Base-by-base conservation (phyloP, 2,113 vertebrate species). In the Clupea harengus region DNA sequence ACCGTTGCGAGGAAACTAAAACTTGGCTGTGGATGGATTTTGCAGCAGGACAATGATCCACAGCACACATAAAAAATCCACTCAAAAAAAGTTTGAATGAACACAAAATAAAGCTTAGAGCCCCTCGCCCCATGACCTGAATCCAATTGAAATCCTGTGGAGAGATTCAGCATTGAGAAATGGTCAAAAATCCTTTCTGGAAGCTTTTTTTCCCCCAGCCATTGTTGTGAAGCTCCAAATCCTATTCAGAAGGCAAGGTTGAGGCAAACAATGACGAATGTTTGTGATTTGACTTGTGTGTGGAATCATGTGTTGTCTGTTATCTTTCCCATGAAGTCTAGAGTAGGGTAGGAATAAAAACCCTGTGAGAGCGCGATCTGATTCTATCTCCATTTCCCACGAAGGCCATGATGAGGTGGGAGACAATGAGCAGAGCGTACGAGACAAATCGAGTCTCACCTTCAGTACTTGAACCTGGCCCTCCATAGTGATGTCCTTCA, bases 381-480 rank as follows among this genome's bases (percentile, higher is more conserved):
- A 8, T 64, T 64, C 39, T 39, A 39, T 39, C 60, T 64, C 60
- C 6, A 57, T 44, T 44, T 52, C 39, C 39, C 39, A 39, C 39
- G 39, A 39, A 39, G 57, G 57, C 72, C 45, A 60, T 25, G 60
- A 67, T 10, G 25, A 28, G 28, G 13, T 60, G 57, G 8, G 25
- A 25, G 64, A 25, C 64, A 72, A 72, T 9, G 64, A n/a, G 64
- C 28, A 72, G 6, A 20, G 20, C 18, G 2, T n/a, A 64, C 6
- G 6, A 47, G 28, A 67, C 1, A 84, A 54, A 28, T 50, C 0
- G 82, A 67, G 45, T 64, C 44, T 83, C 95, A 99, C 98, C 98
- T 99, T 99, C 45, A 99, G 95, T 50, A 98, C 96, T 91, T 98
- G 97, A 91, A 99, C 97, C 94, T 98, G 97, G 85, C 98, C 98